Evolutionary conservation across 2,888 invertebrate genomes (phyloP), one percentile per base, ranked within the genome.

Genomic region (Lasioglossum morio): DNA sequence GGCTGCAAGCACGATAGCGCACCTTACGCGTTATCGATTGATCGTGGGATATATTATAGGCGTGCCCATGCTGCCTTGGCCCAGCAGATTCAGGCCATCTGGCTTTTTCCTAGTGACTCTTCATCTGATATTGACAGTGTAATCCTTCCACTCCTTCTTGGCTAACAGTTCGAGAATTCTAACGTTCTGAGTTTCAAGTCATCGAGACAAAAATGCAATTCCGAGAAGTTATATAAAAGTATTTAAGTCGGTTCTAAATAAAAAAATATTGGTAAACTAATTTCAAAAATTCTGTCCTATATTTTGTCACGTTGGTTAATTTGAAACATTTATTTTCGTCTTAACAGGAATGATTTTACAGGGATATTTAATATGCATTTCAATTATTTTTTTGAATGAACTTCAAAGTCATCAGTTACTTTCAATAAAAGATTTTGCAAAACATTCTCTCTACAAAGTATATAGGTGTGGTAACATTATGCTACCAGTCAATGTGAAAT

Each of bases 1-100:
- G 8, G 34, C 10, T 34, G 34, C 72, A n/a, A 76, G n/a, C 43
- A 37, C 40, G 87, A 90, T 89, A 90, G 34, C 79, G 70, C 87
- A 87, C 86, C 90, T 83, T 72, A 70, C 27, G 23, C 37, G 77
- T 76, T 86, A 87, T 73, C 87, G 73, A 85, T 86, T 40, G 77
- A 86, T 82, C 79, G 76, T 30, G 43, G 19, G n/a, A 57, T 70
- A 69, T 19, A 34, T 34, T 66, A 34, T 34, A 66, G 66, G 19
- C 34, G 34, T 23, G 34, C 12, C 34, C 66, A 66, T 19, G 16
- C 34, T 34, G 19, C 66, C 66, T 66, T 34, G 66, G 34, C 66
- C 34, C 34, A 8, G 4, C 34, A 23, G 66, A 34, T 66, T 34
- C 34, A 66, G 66, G 66, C 66, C 66, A 66, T 34, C 34, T 34